A percentile compares a stretch with the other conserved stretches of the same genome.
These are phyloP conservation scores for Oceanodroma leucorhoa DNA, from an alignment of 2,797 vertebrate genomes.

Conservation along the genomic window DNA sequence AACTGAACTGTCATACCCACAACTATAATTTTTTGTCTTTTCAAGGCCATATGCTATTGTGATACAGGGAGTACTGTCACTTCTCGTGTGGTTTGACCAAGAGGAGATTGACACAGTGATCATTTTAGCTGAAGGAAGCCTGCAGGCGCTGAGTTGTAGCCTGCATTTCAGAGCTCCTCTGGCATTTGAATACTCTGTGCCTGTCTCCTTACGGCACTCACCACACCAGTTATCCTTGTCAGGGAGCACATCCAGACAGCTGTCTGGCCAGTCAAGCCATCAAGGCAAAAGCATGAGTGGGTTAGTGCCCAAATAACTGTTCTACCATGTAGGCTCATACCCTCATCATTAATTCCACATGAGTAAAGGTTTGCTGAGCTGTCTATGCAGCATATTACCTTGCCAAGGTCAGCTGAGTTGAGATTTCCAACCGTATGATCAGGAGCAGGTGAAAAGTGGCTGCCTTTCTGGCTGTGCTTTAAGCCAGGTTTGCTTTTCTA, in stretches of 20 bases:
- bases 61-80: background rate
- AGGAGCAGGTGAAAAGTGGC: background rate
- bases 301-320: background rate
- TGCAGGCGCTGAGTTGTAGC: background rate
- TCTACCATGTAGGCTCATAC: background rate
- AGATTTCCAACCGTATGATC: background rate
- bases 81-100: background rate
- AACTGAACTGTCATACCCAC: background rate
- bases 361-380: background rate
- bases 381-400: background rate
- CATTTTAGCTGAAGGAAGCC: background rate
- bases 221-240: accelerated
- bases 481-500: background rate
- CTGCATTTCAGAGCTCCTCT: background rate
- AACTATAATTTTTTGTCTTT: background rate
- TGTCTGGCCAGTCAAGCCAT: background rate
- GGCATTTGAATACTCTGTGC: background rate
- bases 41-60: background rate
- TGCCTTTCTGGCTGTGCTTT: background rate
- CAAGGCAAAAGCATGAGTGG: background rate
- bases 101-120: background rate
- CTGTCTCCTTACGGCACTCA: background rate
- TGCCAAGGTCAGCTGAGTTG: background rate
- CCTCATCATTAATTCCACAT: background rate
- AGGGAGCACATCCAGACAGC: background rate